These are phyloP conservation scores for Rhipidura dahli DNA, from an alignment of 2,113 vertebrate species.

Conservation along the genomic window DNA sequence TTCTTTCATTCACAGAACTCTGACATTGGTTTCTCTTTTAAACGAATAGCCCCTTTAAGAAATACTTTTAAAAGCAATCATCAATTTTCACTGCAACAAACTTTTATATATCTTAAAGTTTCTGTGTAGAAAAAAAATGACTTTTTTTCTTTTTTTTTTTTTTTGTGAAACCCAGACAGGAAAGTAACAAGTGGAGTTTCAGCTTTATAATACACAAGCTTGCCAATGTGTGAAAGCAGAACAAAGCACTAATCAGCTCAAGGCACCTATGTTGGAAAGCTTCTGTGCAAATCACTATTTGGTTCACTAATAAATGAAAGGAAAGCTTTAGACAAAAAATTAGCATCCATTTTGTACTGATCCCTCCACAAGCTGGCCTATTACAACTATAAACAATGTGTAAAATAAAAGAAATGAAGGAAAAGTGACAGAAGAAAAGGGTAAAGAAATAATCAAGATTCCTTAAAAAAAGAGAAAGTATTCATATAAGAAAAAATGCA, in stretches of 20 bases:
- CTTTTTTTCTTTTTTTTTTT: neutral
- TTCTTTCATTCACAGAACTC: conserved; percentile 22
- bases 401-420: neutral
- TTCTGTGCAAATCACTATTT: neutral
- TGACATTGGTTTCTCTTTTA: neutral
- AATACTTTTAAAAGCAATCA: neutral
- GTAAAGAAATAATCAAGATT: neutral
- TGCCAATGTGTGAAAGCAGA: neutral
- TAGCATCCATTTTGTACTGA: neutral
- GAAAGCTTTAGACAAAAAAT: neutral
- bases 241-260: neutral
- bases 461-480: neutral
- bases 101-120: neutral
- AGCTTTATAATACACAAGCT: neutral
- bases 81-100: neutral
- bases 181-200: neutral
- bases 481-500: neutral
- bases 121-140: neutral
- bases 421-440: neutral
- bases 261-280: neutral
- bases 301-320: neutral
- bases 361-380: neutral
- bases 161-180: neutral
- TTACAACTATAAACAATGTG: neutral
- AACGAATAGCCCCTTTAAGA: neutral